Evolutionary conservation across 2,113 vertebrate genomes (phyloP), one percentile per base, ranked within the genome.

Genomic region (Marmota flaviventris): DNA sequence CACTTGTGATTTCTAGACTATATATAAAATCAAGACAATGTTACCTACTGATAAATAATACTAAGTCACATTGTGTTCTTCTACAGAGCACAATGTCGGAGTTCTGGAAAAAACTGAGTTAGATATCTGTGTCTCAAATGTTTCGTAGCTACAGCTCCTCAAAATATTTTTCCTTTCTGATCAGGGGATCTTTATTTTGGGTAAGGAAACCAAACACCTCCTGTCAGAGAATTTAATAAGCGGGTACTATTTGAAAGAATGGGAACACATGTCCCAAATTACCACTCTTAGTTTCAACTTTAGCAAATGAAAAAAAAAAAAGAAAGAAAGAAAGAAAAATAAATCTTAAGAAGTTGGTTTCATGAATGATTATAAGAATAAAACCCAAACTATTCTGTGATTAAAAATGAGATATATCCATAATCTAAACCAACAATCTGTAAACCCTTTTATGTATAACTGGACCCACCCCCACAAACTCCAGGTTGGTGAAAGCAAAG

Each of bases 241-340:
- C 51, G 88, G 89, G 95, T 93, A 97, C 53, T 95, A 92, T 93
- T 70, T 97, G 82, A 95, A 98, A 95, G 91, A 98, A 96, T 86
- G 81, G 92, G 96, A 96, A 39, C 89, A 95, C 42, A 79, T 53
- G 42, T 88, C 45, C 84, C 89, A 96, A 96, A 95, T 63, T 89
- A 85, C 42, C 77, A 98, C 89, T 78, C n/a, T 95, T 92, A 79
- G 73, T 98, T 99, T 99, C 99, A 99, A 99, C 99, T 99, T 99
- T 99, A 99, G 99, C 99, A 99, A 99, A 98, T 98, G 98, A 96
- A 98, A 98, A 97, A 98, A 96, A 97, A 97, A 97, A 96, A 97
- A 97, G 82, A 61, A 25, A 61, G 7, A 61, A 92, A 94, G 96
- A 95, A 92, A 94, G 37, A 83, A 96, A 97, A 79, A 97, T 8